Conservation (phyloP, 1,140 invertebrate genomes). For the Rhynchophorus ferrugineus region DNA sequence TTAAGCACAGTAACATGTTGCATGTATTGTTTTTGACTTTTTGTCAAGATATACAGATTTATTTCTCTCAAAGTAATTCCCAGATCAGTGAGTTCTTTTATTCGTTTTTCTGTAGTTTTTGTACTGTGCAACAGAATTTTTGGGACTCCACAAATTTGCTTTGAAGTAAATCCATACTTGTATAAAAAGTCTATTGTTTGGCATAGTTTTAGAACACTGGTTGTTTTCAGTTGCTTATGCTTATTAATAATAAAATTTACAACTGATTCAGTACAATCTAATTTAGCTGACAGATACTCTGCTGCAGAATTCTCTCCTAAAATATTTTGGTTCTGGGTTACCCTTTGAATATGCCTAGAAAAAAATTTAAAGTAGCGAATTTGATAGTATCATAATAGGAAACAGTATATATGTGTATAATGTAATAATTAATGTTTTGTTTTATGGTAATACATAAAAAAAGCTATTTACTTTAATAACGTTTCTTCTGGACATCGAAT, state of each 20-base stretch:
- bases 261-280: slow-evolving; percentile 39
- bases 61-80: slow-evolving; percentile 41
- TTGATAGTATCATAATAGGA: not conserved
- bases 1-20: slow-evolving; percentile 32
- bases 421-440: not conserved
- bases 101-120: slow-evolving; percentile 42
- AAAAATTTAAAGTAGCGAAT: slow-evolving; percentile 3
- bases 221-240: slow-evolving; percentile 42
- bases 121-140: slow-evolving; percentile 46
- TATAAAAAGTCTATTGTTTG: slow-evolving; percentile 47
- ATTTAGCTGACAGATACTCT: slow-evolving; percentile 44
- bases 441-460: not conserved
- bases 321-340: slow-evolving; percentile 41
- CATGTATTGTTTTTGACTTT: slow-evolving; percentile 44
- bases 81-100: slow-evolving; percentile 40
- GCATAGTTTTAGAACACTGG: slow-evolving; percentile 44
- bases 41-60: slow-evolving; percentile 44
- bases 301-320: slow-evolving; percentile 41
- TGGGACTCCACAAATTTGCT: slow-evolving; percentile 43
- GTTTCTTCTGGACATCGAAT: slow-evolving; percentile 42
- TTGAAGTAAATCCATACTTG: slow-evolving; percentile 41
- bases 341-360: slow-evolving; percentile 40
- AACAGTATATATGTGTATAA: not conserved
- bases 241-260: slow-evolving; percentile 40
- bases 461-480: slow-evolving; percentile 39